Evolutionary conservation across 92 coral and sea anemone species (phyloP), one percentile per base, ranked within the genome.

Genomic region (Palythoa grandis): DNA sequence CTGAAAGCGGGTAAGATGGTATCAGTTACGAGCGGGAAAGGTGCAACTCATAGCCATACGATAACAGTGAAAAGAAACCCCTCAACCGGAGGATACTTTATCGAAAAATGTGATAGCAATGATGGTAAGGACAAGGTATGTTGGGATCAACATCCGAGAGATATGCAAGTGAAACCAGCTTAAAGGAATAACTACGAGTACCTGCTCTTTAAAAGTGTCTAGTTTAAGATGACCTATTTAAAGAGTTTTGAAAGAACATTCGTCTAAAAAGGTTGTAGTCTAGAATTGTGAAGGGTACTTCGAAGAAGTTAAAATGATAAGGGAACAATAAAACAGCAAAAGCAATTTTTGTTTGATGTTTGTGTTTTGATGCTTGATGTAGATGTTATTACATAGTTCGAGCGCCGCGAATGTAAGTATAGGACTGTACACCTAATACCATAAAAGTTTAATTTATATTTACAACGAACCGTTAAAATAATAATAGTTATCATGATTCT

Each of bases 61-160:
- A n/a, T 79, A 43, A 63, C 37, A 8, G 3, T 79, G 15, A 79
- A 19, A 47, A 15, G n/a, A 56, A 70, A 79, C 4, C 13, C 19
- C 6, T 56, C 13, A 22, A 63, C 39, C 35, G 72, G 72, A 63
- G 19, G 2, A 7, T 79, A 79, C 72, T 20, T 37, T 2, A 79
- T 79, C 37, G 10, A 61, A 6, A 22, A 5, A 2, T 79, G 83
- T 65, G 38, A 43, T 15, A 15, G 54, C 25, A 39, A 15, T 15
- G 11, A 19, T 7, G 0, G 0, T 38, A 70, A 15, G 7, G 70
- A 79, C 3, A 35, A 19, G 6, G 17, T 5, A 4, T 79, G 83
- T 65, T 39, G 83, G 83, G 83, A 79, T 70, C 39, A 12, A 23
- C 83, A 79, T 8, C 83, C 83, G 4, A 61, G 37, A 39, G 1